These are phyloP conservation scores for Callimorpha dominula DNA, from an alignment of 2,888 invertebrate genomes.

Conservation along the genomic window DNA sequence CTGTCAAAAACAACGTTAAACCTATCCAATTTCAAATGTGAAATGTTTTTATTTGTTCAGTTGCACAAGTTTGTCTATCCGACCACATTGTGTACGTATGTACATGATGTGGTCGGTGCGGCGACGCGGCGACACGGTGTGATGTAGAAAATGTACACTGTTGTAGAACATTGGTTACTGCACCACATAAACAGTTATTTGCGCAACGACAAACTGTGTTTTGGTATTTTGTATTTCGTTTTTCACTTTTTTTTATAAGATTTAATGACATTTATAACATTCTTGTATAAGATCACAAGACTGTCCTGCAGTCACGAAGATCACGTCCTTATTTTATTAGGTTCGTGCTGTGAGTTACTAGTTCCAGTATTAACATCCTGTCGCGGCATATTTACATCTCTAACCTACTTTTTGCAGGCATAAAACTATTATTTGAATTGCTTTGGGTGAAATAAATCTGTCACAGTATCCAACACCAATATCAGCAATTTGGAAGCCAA, in stretches of 20 bases:
- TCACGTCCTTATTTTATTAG: neutral
- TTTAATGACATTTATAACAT: neutral
- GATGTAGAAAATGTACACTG: no score
- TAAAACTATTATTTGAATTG: neutral
- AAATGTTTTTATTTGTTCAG: neutral
- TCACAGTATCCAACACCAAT: neutral
- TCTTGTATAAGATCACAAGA: neutral
- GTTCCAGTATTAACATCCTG: neutral
- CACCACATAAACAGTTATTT: neutral
- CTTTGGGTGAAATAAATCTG: neutral
- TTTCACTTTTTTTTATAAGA: neutral
- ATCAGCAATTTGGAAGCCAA: neutral
- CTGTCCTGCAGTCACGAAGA: neutral
- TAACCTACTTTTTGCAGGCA: neutral
- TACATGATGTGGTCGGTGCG: neutral
- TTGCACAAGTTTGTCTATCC: neutral
- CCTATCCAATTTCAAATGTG: neutral
- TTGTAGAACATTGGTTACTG: no score
- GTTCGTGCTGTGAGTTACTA: neutral
- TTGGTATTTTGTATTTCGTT: neutral
- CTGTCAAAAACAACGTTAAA: slow-evolving; percentile 1
- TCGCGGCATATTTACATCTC: neutral
- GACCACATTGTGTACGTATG: no score
- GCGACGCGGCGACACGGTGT: no score
- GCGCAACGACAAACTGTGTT: neutral